Evolutionary conservation across 2,888 invertebrate species (phyloP).

Genomic region (Masnerella sp.): DNA sequence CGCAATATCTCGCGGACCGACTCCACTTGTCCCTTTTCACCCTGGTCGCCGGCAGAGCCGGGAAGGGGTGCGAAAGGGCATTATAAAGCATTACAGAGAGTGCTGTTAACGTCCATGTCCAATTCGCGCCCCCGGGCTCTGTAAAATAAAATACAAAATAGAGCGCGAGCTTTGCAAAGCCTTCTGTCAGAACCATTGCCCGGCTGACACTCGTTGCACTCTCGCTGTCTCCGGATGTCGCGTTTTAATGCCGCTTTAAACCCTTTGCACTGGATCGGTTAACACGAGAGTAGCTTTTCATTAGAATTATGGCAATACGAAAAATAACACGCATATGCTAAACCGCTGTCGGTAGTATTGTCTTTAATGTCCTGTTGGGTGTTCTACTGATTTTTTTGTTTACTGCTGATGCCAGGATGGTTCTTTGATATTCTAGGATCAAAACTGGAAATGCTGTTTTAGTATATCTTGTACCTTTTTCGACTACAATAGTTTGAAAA

Average conservation of each 20-base stretch:
- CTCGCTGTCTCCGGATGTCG: slow-evolving; percentile 59
- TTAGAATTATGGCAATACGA: slow-evolving; percentile 51
- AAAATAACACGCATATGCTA: slow-evolving; percentile 34
- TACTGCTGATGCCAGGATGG: too few relatives aligned
- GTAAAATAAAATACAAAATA: slow-evolving; percentile 75
- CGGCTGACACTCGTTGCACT: slow-evolving; percentile 60
- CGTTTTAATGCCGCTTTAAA: slow-evolving; percentile 59
- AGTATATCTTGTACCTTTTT: too few relatives aligned
- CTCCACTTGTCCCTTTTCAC: slow-evolving; percentile 54
- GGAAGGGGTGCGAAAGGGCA: slow-evolving; percentile 62
- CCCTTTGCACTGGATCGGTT: slow-evolving; percentile 57
- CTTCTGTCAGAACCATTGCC: slow-evolving; percentile 74
- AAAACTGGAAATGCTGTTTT: too few relatives aligned
- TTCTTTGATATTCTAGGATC: too few relatives aligned
- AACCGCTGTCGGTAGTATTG: slow-evolving; percentile 13
- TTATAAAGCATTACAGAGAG: slow-evolving; percentile 76
- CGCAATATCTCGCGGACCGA: slow-evolving; percentile 55
- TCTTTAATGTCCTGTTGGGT: neutral
- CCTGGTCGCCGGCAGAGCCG: slow-evolving; percentile 10
- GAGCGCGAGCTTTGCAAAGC: slow-evolving; percentile 71
- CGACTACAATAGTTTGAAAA: too few relatives aligned
- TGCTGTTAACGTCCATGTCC: slow-evolving; percentile 76
- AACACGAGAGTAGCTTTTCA: slow-evolving; percentile 53
- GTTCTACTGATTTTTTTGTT: too few relatives aligned
- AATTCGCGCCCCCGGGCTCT: slow-evolving; percentile 68